These are phyloP conservation scores for Cossypha niveicapilla DNA, from an alignment of 2,797 vertebrate genomes.

Conservation along the genomic window DNA sequence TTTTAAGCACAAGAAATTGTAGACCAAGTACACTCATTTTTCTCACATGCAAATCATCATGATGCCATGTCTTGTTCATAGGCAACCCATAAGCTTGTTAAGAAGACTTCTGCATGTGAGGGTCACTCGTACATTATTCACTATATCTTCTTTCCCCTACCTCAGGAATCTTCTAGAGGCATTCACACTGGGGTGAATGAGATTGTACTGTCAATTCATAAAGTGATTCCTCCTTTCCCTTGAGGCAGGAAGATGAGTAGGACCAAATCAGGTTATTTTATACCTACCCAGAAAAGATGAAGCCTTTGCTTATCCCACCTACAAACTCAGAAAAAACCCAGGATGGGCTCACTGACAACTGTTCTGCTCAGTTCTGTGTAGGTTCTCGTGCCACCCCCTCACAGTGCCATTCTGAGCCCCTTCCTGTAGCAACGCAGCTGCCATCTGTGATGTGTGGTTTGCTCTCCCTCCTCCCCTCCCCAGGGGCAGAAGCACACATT, in stretches of 20 bases:
- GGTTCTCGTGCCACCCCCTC: conserved; percentile 9
- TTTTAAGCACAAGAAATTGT: not conserved
- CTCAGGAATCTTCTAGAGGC: not conserved
- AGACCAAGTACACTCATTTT: not conserved
- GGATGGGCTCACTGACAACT: not conserved
- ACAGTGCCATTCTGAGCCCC: not conserved
- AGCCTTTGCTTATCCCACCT: not conserved
- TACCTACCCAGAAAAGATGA: not conserved
- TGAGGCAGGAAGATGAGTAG: not conserved
- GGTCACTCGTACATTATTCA: not conserved
- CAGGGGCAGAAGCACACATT: fast-evolving
- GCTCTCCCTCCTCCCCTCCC: not conserved
- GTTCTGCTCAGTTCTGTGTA: conserved; percentile 4
- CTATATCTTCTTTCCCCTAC: not conserved
- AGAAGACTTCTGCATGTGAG: not conserved
- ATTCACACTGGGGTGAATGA: not conserved
- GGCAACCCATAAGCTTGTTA: not conserved
- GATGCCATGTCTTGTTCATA: fast-evolving
- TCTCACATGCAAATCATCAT: not conserved
- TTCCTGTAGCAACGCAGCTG: not conserved
- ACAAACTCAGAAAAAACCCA: not conserved
- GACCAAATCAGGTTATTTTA: not conserved
- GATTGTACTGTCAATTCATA: not conserved
- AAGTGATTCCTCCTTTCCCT: not conserved
- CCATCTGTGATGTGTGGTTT: conserved; percentile 23